Base-by-base conservation (phyloP, 2,888 invertebrate genomes). In the Calameuta pallipes region DNA sequence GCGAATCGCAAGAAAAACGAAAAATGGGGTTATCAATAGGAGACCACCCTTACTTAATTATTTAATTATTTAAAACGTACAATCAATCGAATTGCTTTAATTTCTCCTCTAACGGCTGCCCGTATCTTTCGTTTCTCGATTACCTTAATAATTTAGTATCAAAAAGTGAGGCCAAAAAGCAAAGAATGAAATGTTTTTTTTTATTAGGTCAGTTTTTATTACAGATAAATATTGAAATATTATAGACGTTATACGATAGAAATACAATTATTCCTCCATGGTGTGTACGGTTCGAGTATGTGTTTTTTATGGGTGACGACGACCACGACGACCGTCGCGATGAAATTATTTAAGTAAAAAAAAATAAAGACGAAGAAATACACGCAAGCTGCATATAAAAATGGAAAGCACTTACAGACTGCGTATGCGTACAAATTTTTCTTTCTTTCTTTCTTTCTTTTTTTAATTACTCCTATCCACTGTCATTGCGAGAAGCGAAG, bases 181-280 rank as follows among this genome's bases (percentile, higher is more conserved):
- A 83, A 85, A 82, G 12, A 81, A 83, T 15, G n/a, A 74, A 85
- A 82, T 85, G 84, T 87, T 88, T 36, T 35, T 35, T 35, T 90
- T 89, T 88, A 89, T 89, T 89, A 87, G 86, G 85, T 89, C 88
- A 87, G 85, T 88, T 90, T 90, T 87, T 88, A 88, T 88, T 87
- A 81, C 83, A 87, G 84, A 86, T 84, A 85, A 85, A 84, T 84
- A 87, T 87, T 86, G 84, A 89, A 86, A 82, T 86, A 89, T 85
- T 85, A 85, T 87, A 87, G 84, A 82, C 84, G 86, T 88, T 88
- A 84, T 82, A 86, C 83, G 80, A 82, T 83, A 84, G 33, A 82
- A 81, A 81, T 85, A 85, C 84, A 85, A 85, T 85, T 88, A 86
- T 87, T 79, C 80, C 81, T 83, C 84, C 85, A 83, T 86, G 86